Conservation (phyloP, 1,140 invertebrate species). For the Araneus ventricosus region DNA sequence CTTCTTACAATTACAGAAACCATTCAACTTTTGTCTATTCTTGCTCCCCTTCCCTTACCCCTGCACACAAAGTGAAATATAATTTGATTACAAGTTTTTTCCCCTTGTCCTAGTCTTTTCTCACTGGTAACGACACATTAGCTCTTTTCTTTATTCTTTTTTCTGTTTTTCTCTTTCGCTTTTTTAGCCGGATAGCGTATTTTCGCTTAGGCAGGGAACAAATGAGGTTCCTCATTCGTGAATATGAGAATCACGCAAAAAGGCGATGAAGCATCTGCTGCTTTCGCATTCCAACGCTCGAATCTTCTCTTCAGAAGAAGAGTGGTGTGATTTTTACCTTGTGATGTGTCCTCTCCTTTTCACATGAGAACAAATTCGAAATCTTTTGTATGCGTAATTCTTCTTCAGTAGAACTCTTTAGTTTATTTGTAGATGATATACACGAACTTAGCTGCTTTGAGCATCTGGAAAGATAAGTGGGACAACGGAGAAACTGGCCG, state of each 20-base stretch:
- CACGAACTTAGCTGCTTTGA: too few species aligned
- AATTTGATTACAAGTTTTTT: slow-evolving; percentile 62
- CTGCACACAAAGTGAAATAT: slow-evolving; percentile 57
- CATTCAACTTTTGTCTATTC: not conserved
- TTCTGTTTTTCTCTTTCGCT: not conserved
- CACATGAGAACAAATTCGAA: too few species aligned
- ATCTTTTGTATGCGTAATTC: too few species aligned
- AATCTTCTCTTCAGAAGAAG: not conserved
- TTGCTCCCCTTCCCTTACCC: not conserved
- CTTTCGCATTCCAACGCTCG: slow-evolving; percentile 18
- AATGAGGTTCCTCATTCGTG: slow-evolving; percentile 62
- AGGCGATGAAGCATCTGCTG: slow-evolving; percentile 61
- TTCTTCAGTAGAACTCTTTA: too few species aligned
- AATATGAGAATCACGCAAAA: slow-evolving; percentile 63
- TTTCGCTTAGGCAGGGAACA: not conserved
- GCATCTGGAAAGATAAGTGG: too few species aligned
- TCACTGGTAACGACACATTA: not conserved
- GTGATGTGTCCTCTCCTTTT: not conserved
- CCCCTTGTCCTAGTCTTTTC: slow-evolving; percentile 1
- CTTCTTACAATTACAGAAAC: too few species aligned
- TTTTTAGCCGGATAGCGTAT: not conserved
- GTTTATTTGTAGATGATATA: too few species aligned
- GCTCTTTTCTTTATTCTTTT: too few species aligned
- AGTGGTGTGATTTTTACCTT: not conserved
- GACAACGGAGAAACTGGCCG: too few species aligned